These are phyloP conservation scores for Hippocampus abdominalis DNA, from an alignment of 2,113 vertebrate species.

Conservation along the genomic window DNA sequence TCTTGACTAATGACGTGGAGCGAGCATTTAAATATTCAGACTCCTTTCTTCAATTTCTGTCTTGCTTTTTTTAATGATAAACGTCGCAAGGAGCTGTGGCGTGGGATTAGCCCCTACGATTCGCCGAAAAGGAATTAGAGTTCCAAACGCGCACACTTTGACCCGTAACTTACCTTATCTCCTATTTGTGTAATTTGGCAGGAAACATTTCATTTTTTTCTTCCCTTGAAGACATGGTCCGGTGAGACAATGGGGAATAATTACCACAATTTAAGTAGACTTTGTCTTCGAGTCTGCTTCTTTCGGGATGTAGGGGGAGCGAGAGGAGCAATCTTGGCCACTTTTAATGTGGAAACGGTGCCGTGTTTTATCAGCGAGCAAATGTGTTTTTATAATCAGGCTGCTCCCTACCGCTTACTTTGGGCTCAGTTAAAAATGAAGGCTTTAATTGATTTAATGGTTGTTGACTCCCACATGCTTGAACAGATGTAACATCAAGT, in stretches of 20 bases:
- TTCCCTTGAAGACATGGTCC: slow-evolving; percentile 14
- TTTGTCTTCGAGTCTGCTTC: slow-evolving; percentile 29
- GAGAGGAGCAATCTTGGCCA: slow-evolving; percentile 12
- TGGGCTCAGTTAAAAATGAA: slow-evolving; percentile 30
- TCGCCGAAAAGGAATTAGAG: neutral
- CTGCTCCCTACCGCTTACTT: slow-evolving; percentile 25
- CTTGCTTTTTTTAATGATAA: slow-evolving; percentile 50
- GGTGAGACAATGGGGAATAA: slow-evolving; percentile 35
- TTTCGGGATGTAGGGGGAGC: slow-evolving; percentile 16
- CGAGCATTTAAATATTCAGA: slow-evolving; percentile 54
- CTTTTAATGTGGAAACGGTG: slow-evolving; percentile 29
- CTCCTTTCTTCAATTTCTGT: slow-evolving; percentile 26
- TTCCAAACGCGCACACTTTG: neutral
- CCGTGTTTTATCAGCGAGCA: slow-evolving; percentile 30
- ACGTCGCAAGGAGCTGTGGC: slow-evolving; percentile 22
- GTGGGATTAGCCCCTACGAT: neutral
- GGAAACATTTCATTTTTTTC: slow-evolving; percentile 19
- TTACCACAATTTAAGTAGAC: slow-evolving; percentile 45
- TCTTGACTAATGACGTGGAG: slow-evolving; percentile 42
- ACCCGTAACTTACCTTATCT: slow-evolving; percentile 6
- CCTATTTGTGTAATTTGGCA: slow-evolving; percentile 23
- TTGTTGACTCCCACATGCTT: slow-evolving; percentile 46
- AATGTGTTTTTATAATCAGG: neutral
- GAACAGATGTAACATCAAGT: slow-evolving; percentile 38
- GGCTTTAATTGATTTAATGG: slow-evolving; percentile 56